A percentile compares a stretch with the other conserved stretches of the same genome.
Evolutionary conservation across 2,797 vertebrate genomes (phyloP).

Genomic region (Peromyscus melanophrys): DNA sequence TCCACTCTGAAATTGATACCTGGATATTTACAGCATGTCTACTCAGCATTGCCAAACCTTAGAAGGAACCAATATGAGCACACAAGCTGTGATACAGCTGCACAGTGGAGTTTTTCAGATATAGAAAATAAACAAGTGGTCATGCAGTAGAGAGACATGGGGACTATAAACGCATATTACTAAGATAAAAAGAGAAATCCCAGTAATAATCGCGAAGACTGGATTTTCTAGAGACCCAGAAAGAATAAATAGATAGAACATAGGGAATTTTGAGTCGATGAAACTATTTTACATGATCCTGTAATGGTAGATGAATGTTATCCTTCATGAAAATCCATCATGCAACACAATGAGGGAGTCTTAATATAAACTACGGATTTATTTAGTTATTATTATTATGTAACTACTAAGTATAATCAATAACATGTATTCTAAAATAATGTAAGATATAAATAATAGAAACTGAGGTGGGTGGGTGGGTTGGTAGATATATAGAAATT

Average conservation of each 20-base stretch:
- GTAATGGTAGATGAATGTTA: background rate
- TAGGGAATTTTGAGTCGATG: background rate
- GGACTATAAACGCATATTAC: fast-evolving
- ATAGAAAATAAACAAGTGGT: background rate
- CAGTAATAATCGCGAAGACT: background rate
- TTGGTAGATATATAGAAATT: background rate
- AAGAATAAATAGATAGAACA: background rate
- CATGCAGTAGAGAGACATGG: fast-evolving
- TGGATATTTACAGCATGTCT: background rate
- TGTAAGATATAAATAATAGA: background rate
- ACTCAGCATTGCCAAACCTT: background rate
- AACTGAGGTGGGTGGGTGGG: fast-evolving
- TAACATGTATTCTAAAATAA: background rate
- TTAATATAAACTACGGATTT: background rate
- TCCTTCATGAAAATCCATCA: background rate
- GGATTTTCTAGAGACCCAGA: too few relatives aligned
- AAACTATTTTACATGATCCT: background rate
- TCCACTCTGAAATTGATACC: too few relatives aligned
- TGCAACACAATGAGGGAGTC: background rate
- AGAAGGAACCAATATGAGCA: background rate
- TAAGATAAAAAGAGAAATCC: background rate
- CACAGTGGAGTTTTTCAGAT: too few relatives aligned
- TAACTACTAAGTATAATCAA: background rate
- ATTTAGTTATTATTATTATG: background rate
- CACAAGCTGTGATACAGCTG: fast-evolving